Evolutionary conservation across 1,140 invertebrate species (phyloP).

Genomic region (Coptotermes formosanus): DNA sequence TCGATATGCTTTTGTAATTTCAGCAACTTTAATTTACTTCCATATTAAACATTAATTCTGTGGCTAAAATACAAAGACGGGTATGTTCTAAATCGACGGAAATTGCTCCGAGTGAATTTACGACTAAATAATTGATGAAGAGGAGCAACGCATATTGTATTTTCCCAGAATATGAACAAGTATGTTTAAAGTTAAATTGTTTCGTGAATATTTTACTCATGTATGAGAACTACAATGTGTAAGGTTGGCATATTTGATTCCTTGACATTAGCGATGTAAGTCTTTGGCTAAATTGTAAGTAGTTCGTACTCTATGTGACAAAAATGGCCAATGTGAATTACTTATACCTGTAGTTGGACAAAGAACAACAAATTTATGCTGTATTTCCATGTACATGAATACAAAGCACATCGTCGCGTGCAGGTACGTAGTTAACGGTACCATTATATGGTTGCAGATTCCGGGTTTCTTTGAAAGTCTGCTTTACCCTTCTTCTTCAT

Average conservation of each 20-base stretch:
- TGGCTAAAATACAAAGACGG: slow-evolving; percentile 8
- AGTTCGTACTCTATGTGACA: background rate
- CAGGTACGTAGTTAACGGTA: background rate
- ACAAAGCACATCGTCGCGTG: background rate
- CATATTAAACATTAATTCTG: background rate
- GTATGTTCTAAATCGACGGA: background rate
- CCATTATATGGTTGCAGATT: background rate
- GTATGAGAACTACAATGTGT: slow-evolving; percentile 8
- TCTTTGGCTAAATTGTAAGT: background rate
- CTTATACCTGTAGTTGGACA: background rate
- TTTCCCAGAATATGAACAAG: slow-evolving; percentile 16
- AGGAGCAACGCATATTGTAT: slow-evolving; percentile 11
- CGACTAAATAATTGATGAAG: background rate
- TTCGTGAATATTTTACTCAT: slow-evolving; percentile 4
- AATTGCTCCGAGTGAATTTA: slow-evolving; percentile 1
- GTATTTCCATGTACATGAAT: background rate
- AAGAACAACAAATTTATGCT: background rate
- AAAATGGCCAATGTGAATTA: slow-evolving; percentile 7
- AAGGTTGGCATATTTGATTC: slow-evolving; percentile 8
- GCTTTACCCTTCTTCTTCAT: background rate
- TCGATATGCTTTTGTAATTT: slow-evolving; percentile 19
- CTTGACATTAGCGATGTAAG: slow-evolving; percentile 2
- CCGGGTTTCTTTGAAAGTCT: background rate
- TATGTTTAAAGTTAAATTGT: slow-evolving; percentile 18
- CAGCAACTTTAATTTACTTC: slow-evolving; percentile 13